These are phyloP conservation scores for Netelia inedita DNA, from an alignment of 2,888 invertebrate species.

Conservation along the genomic window DNA sequence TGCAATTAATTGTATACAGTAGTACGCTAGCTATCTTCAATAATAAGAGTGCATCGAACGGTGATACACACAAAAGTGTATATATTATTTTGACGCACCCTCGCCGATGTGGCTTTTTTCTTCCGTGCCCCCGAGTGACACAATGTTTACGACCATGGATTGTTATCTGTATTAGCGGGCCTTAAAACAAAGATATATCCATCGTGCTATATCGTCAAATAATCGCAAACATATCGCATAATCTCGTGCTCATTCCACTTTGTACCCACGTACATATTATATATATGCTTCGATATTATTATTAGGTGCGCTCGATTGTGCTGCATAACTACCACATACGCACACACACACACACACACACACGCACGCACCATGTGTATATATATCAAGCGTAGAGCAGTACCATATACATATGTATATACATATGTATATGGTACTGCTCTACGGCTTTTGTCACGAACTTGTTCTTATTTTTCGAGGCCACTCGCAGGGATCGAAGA, in stretches of 20 bases:
- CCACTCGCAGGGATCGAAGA: not conserved
- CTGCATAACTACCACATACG: slow-evolving; percentile 5
- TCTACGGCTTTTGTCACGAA: slow-evolving; percentile 44
- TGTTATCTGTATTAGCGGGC: slow-evolving; percentile 82
- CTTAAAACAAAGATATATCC: slow-evolving; percentile 22
- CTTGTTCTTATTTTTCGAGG: slow-evolving; percentile 26
- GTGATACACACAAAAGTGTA: too few relatives aligned
- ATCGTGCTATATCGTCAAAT: slow-evolving; percentile 1
- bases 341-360: too few relatives aligned
- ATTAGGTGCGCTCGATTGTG: slow-evolving; percentile 23
- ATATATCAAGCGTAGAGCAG: too few relatives aligned
- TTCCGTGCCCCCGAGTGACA: slow-evolving; percentile 70
- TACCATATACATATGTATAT: slow-evolving; percentile 27
- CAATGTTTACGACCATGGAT: slow-evolving; percentile 83
- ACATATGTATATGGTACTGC: slow-evolving; percentile 1
- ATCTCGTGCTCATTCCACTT: not conserved
- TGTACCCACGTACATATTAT: not conserved
- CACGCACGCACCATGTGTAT: not conserved
- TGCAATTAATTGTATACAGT: too few relatives aligned
- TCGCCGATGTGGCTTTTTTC: slow-evolving; percentile 9
- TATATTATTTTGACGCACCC: not conserved
- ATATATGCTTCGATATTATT: slow-evolving; percentile 28
- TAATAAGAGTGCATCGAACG: too few relatives aligned
- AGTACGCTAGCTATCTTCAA: too few relatives aligned
- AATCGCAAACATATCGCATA: not conserved